These are phyloP conservation scores for Chrysolina americana DNA, from an alignment of 2,888 invertebrate species.

Conservation along the genomic window DNA sequence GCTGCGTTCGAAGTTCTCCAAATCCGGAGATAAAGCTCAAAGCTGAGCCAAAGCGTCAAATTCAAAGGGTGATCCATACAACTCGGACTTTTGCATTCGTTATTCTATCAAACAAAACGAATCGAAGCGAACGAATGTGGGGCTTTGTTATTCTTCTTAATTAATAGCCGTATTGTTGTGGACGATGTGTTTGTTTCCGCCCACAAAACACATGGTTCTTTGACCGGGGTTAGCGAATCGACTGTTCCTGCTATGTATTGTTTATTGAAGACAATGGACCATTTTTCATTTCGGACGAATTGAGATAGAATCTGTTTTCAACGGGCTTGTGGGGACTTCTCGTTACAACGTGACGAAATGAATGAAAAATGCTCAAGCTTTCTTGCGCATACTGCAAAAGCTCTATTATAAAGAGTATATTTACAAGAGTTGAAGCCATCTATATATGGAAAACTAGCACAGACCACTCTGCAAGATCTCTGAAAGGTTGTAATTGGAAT, in stretches of 20 bases:
- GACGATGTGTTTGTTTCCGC: conserved; percentile 11
- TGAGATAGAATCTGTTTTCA: not conserved
- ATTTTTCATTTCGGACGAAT: not conserved
- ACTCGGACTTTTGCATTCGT: conserved; percentile 28
- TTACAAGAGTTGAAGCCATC: too few species aligned
- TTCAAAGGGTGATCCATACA: conserved; percentile 35
- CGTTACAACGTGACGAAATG: too few species aligned
- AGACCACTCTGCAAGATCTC: too few species aligned
- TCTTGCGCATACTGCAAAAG: too few species aligned
- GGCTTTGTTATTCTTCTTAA: conserved; percentile 20
- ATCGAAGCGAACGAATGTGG: conserved; percentile 7
- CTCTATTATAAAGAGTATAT: too few species aligned
- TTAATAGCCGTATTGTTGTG: conserved; percentile 14
- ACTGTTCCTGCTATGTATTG: conserved; percentile 9
- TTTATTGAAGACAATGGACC: conserved; percentile 6
- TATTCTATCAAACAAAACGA: conserved; percentile 26
- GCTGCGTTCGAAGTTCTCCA: conserved; percentile 34
- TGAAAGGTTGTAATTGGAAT: too few species aligned
- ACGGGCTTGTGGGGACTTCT: too few species aligned
- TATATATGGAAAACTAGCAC: too few species aligned
- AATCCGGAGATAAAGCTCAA: conserved; percentile 35
- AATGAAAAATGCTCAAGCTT: too few species aligned
- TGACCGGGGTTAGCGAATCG: conserved; percentile 7
- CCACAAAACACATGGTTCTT: conserved; percentile 23
- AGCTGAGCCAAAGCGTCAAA: conserved; percentile 30